Evolutionary conservation across 92 coral and sea anemone genomes (phyloP).

Genomic region (Hydrozoanthus gracilis): DNA sequence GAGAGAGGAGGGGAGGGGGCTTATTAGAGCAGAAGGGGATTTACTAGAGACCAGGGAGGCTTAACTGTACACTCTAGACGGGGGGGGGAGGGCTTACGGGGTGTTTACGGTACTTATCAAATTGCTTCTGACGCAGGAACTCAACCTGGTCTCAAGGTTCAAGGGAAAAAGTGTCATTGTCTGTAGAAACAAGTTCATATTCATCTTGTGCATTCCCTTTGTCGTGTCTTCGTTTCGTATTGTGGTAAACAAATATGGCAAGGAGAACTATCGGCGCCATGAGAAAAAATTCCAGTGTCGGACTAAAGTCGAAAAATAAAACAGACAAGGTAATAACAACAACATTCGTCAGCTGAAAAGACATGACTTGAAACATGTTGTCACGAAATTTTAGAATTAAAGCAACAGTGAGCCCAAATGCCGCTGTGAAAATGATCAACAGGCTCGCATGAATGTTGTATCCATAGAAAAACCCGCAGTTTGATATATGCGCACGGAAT

Average conservation of each 20-base stretch:
- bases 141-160: background rate
- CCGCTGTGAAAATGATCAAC: constrained; percentile 69
- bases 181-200: constrained; percentile 19
- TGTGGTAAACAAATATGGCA: constrained; percentile 65
- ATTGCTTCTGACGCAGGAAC: too few species aligned
- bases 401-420: constrained; percentile 73
- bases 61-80: too few species aligned
- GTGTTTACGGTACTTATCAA: too few species aligned
- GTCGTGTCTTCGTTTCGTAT: constrained; percentile 28
- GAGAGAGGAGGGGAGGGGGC: too few species aligned
- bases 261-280: constrained; percentile 69
- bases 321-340: constrained; percentile 74
- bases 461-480: constrained; percentile 73
- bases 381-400: constrained; percentile 76
- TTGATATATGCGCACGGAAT: constrained; percentile 57
- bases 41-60: too few species aligned
- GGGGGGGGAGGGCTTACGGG: too few species aligned
- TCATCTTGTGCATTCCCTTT: background rate
- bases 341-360: constrained; percentile 76
- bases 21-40: too few species aligned
- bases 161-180: background rate
- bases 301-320: constrained; percentile 72
- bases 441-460: constrained; percentile 67
- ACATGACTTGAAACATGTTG: constrained; percentile 85
- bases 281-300: constrained; percentile 69